Base-by-base conservation (phyloP, 2,888 invertebrate genomes). In the Trichopoda pennipes region DNA sequence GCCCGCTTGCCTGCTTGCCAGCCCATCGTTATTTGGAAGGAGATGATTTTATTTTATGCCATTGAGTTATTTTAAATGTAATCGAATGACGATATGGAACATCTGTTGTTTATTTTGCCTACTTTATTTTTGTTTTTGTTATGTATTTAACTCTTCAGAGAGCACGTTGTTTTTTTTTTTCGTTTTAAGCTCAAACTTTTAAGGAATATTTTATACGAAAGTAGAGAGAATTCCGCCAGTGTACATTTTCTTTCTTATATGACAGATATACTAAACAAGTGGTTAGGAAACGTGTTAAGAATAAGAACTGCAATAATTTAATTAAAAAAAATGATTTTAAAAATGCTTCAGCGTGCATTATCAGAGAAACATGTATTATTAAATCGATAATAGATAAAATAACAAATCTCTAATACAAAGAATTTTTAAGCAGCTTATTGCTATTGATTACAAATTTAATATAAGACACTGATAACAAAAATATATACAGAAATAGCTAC, bases 201-300 rank as follows among this genome's bases (percentile, higher is more conserved):
- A 69, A 17, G 21, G 23, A 56, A 23, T 42, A 70, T 61, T 53
- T 60, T 51, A 51, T 49, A 28, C 19, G 8, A 19, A 2, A 66
- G 19, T 28, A 51, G 10, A 58, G 17, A 51, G 10, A 58, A 58
- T 38, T 42, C n/a, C 49, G 6, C 38, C n/a, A 19, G 21, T 49
- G 16, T 16, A 10, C 21, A 35, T 56, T 51, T 55, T 49, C 9
- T 19, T 49, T 17, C n/a, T 38, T 14, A n/a, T 68, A 44, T 56
- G 38, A 56, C 42, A 76, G 53, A 77, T 76, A 72, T 76, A 80
- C 72, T 61, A 28, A 38, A 70, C 66, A 76, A 72, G 72, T 73
- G 76, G 38, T 60, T 32, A 61, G 68, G 53, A 51, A 51, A 64
- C 51, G 61, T 63, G 64, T 64, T 69, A 44, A 61, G n/a, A n/a